Evolutionary conservation across 2,797 vertebrate genomes (phyloP), one percentile per base, ranked within the genome.

Genomic region (Furcifer pardalis): DNA sequence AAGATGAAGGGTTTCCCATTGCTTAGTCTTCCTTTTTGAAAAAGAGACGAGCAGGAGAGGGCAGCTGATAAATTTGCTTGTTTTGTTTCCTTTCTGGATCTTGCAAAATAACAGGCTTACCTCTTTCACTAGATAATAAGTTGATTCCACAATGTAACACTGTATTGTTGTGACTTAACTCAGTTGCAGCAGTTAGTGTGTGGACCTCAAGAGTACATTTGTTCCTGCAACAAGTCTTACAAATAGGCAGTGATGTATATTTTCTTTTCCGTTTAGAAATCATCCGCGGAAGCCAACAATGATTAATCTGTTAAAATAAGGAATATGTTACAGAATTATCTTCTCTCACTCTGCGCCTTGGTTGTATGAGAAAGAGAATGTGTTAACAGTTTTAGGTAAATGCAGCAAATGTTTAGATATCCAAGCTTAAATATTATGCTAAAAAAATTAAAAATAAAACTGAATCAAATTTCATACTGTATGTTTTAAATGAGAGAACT

Each of bases 81-180:
- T 17, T 59, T 42, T 59, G 46, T 66, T 49, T 56, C 3, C 35
- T 81, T 40, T 59, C 17, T 40, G 49, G 7, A 27, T 40, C 46
- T 81, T 35, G 62, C 32, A 79, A 7, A 32, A 49, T 46, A 19
- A 27, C 32, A 23, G 23, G 44, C 32, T 49, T 27, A 35, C 21
- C 66, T 27, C 49, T 79, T 21, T 89, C 88, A 88, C 68, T 89
- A 60, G 37, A 91, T 84, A 32, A 40, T 63, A 62, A 87, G 90
- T 66, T 72, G 81, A 90, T 77, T 21, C 15, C 42, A 46, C 40
- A 62, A 1, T 8, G 52, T 56, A 56, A 56, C 21, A 42, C 62
- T 62, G 30, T 77, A 42, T 77, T 62, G 30, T 77, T 30, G 35
- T 19, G 42, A 66, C 37, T 32, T 46, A 30, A 79, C 30, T 49